A percentile compares a stretch with the other conserved stretches of the same genome.
Evolutionary conservation across 2,888 invertebrate species (phyloP).

Genomic region (Drosophila neotestacea): DNA sequence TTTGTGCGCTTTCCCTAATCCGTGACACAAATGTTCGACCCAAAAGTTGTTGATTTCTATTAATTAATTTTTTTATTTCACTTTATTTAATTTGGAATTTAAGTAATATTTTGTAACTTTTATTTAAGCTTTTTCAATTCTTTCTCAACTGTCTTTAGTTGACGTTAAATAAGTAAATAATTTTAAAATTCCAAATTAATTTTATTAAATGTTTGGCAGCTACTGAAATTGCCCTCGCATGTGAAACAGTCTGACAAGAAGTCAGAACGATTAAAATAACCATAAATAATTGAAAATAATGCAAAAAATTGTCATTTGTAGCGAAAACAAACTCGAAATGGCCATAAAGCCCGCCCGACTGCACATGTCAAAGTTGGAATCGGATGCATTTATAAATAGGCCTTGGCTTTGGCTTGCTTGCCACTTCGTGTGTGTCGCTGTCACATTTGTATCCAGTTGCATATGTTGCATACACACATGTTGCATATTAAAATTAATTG

Average conservation of each 20-base stretch:
- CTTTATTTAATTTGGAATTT: too few species aligned
- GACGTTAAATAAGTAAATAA: neutral
- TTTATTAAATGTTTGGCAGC: neutral
- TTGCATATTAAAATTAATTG: conserved; percentile 71
- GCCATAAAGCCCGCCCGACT: conserved; percentile 20
- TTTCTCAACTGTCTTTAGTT: too few species aligned
- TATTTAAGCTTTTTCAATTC: neutral
- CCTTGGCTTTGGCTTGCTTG: conserved; percentile 15
- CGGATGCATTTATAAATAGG: conserved; percentile 55
- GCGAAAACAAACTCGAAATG: conserved; percentile 4
- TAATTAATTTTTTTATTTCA: too few species aligned
- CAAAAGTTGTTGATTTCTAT: too few species aligned
- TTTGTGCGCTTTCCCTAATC: too few species aligned
- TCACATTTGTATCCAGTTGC: conserved; percentile 29
- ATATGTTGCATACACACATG: conserved; percentile 44
- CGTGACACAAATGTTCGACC: too few species aligned
- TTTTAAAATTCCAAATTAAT: neutral
- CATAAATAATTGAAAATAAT: conserved; percentile 21
- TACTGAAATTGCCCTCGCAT: conserved; percentile 1
- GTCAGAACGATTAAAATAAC: conserved; percentile 56
- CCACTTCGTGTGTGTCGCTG: conserved; percentile 32
- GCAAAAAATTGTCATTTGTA: conserved; percentile 32
- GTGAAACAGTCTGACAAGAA: conserved; percentile 37
- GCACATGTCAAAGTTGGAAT: conserved; percentile 23
- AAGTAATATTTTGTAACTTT: too few species aligned